Evolutionary conservation across 2,797 vertebrate species (phyloP).

Genomic region (Furcifer pardalis): DNA sequence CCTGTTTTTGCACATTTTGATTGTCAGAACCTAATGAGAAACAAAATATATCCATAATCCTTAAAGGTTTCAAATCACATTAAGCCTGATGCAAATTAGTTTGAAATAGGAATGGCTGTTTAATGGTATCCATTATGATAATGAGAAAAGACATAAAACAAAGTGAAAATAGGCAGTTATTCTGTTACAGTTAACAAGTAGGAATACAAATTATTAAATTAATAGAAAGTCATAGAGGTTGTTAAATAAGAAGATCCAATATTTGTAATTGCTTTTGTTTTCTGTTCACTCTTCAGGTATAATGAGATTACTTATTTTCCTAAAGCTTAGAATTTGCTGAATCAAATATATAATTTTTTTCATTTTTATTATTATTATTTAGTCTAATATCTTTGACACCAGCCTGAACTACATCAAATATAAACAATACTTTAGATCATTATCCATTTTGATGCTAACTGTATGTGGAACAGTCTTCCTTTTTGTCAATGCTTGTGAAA

Average conservation of each 20-base stretch:
- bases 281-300: not conserved
- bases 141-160: constrained; percentile 48
- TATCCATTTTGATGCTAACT: too few relatives aligned
- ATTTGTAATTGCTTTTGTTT: not conserved
- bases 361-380: rapidly evolving
- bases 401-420: too few relatives aligned
- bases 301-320: not conserved
- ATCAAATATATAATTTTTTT: not conserved
- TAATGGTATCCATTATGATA: constrained; percentile 46
- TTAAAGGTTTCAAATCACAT: constrained; percentile 41
- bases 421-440: too few relatives aligned
- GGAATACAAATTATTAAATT: constrained; percentile 45
- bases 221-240: constrained; percentile 16
- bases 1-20: constrained; percentile 37
- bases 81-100: constrained; percentile 40
- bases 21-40: constrained; percentile 55
- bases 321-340: not conserved
- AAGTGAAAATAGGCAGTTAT: constrained; percentile 38
- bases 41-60: constrained; percentile 41
- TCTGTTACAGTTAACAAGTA: constrained; percentile 35
- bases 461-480: too few relatives aligned
- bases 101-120: constrained; percentile 43
- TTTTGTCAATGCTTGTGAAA: too few relatives aligned
- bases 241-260: constrained; percentile 11
- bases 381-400: too few relatives aligned